Evolutionary conservation across 2,888 invertebrate species (phyloP).

Genomic region (Clepsis dumicolana): DNA sequence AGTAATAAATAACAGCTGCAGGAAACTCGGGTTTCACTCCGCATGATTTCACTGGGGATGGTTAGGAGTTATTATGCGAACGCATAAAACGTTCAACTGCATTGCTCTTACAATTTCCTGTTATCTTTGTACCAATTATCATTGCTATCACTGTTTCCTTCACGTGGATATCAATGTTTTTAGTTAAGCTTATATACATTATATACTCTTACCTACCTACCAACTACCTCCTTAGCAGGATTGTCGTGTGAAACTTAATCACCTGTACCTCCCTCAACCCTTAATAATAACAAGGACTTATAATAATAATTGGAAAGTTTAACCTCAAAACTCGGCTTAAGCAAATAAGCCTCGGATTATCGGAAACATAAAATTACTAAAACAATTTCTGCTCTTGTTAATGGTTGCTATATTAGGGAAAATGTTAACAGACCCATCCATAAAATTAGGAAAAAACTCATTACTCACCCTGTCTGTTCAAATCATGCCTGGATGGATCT

Average conservation of each 20-base stretch:
- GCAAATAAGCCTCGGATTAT: slow-evolving; percentile 26
- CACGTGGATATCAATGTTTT: no score
- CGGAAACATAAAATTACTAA: slow-evolving; percentile 8
- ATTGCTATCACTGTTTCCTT: no score
- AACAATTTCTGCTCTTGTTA: background rate
- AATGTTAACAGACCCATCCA: background rate
- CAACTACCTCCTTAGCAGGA: background rate
- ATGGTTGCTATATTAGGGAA: background rate
- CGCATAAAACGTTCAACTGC: background rate
- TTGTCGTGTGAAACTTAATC: slow-evolving; percentile 17
- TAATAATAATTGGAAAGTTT: slow-evolving; percentile 29
- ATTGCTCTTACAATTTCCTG: background rate
- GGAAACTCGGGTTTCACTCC: slow-evolving; percentile 11
- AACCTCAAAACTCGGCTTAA: slow-evolving; percentile 27
- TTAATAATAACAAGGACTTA: slow-evolving; percentile 25
- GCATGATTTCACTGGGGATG: background rate
- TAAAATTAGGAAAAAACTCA: background rate
- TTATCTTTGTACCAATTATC: background rate
- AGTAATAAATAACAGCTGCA: slow-evolving; percentile 35
- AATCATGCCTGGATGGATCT: slow-evolving; percentile 61
- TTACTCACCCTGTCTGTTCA: slow-evolving; percentile 55
- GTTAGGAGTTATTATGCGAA: background rate
- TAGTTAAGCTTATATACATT: no score
- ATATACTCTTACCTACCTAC: no score
- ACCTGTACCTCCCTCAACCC: slow-evolving; percentile 13